Evolutionary conservation across 2,888 invertebrate genomes (phyloP), one percentile per base, ranked within the genome.

Genomic region (Caenorhabditis becei): DNA sequence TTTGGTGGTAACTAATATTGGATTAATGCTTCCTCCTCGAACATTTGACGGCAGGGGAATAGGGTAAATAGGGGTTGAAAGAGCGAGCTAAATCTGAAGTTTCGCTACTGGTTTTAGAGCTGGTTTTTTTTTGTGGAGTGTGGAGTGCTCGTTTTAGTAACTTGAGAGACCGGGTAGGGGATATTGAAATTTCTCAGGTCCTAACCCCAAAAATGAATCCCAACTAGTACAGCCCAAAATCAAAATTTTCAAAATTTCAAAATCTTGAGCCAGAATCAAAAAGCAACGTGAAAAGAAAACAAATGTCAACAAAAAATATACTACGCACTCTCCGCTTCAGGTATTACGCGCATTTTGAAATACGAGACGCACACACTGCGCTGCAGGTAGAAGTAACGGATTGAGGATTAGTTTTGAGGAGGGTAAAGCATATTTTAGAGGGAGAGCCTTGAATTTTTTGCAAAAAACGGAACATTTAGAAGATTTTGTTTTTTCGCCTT

Each of bases 1-100:
- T 63, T 37, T 28, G 63, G 23, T 58, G 56, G 72, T 74, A 74
- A 74, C 74, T 74, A 74, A 74, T 74, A 66, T 74, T 74, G 74
- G 59, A 74, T 74, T 74, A 74, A 65, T 56, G 54, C 65, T 56
- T 54, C 49, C 10, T 37, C 26, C 16, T 63, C n/a, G 62, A 71
- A 71, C 63, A 63, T 72, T 72, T 20, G 35, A 28, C 23, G 47
- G 59, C 49, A 28, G 26, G 44, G 8, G 37, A 7, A 35, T 4
- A 32, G 16, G 41, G 59, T 37, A 59, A 62, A 71, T 69, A 69
- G 44, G 49, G 56, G 41, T 32, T 49, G 23, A 41, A 16, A 16
- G 16, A 26, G 51, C 14, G 58, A 20, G 74, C 74, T 74, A 66
- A 66, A 49, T 66, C 44, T 66, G 66, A 66, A 65, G 28, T 59